These are phyloP conservation scores for Ceratotherium simum DNA, from an alignment of 2,113 vertebrate species.

Conservation along the genomic window DNA sequence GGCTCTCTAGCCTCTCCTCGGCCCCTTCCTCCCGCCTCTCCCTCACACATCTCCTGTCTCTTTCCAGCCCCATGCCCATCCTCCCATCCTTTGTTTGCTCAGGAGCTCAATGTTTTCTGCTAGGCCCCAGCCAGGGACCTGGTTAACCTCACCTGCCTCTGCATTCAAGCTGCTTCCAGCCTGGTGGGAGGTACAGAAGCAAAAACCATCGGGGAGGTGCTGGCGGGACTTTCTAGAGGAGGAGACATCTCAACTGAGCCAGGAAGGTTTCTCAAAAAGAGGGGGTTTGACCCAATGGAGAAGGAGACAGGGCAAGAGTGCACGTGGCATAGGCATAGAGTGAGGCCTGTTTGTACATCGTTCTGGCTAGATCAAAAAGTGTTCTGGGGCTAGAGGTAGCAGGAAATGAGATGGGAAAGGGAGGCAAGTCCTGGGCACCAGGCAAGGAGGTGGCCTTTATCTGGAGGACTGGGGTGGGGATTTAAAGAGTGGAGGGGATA, in stretches of 20 bases:
- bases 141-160: background rate
- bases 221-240: background rate
- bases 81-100: background rate
- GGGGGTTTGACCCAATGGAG: background rate
- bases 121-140: background rate
- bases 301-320: background rate
- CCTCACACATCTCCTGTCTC: background rate
- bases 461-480: background rate
- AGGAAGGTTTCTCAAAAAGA: background rate
- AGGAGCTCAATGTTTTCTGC: background rate
- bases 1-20: background rate
- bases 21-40: background rate
- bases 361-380: background rate
- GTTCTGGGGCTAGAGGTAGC: background rate
- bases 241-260: background rate
- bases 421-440: background rate
- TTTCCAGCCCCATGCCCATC: background rate
- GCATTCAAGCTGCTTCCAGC: background rate
- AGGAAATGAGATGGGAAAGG: background rate
- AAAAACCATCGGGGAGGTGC: background rate
- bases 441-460: background rate
- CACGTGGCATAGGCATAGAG: accelerated
- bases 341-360: background rate
- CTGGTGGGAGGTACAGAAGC: background rate
- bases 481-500: background rate